Conservation (phyloP, 2,797 vertebrate genomes). For the Perdix hodgsoniae region DNA sequence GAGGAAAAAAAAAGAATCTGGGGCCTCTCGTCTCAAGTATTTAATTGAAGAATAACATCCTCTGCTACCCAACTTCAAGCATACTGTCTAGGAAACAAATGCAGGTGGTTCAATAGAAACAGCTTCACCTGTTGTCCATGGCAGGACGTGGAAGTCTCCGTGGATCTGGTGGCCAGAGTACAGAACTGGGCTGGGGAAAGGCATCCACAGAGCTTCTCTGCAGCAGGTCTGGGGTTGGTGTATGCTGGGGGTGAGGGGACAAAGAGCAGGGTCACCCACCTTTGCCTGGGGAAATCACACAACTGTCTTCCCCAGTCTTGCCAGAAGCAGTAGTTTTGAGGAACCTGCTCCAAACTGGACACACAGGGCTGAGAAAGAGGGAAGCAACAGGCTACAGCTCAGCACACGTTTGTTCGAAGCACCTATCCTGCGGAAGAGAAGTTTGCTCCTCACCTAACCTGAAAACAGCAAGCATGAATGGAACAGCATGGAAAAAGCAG, state of each 20-base stretch:
- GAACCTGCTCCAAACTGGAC: background rate
- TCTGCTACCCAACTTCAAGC: background rate
- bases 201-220: background rate
- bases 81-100: background rate
- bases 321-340: background rate
- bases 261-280: background rate
- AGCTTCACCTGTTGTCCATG: background rate
- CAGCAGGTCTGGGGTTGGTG: background rate
- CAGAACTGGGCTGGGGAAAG: background rate
- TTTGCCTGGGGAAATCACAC: background rate
- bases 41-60: background rate
- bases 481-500: fast-evolving
- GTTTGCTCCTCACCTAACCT: background rate
- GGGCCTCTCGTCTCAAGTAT: background rate
- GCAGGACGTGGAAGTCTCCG: background rate
- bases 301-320: background rate
- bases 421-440: background rate
- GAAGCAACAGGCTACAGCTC: background rate
- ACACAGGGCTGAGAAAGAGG: background rate
- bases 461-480: background rate
- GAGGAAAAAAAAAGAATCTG: background rate
- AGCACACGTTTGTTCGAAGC: background rate
- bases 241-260: fast-evolving
- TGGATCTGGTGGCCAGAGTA: background rate
- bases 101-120: background rate